Evolutionary conservation across 2,113 vertebrate genomes (phyloP).

Genomic region (Poecilia latipinna): DNA sequence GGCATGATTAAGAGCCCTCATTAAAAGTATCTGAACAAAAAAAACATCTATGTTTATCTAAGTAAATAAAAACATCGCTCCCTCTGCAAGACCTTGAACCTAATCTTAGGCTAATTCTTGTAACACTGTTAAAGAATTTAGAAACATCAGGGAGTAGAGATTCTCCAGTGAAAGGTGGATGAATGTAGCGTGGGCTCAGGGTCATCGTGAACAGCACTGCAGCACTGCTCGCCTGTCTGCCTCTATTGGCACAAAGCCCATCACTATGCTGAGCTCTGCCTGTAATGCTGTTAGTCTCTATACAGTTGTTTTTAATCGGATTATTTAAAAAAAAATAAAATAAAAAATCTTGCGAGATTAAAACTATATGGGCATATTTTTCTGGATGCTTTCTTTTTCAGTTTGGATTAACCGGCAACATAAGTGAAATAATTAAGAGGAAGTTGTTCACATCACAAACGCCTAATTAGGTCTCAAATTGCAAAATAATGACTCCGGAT

Average conservation of each 20-base stretch:
- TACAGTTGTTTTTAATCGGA: not conserved
- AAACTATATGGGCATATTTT: not conserved
- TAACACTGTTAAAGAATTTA: slow-evolving; percentile 31
- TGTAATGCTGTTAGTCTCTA: not conserved
- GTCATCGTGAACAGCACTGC: slow-evolving; percentile 48
- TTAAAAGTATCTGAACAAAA: not conserved
- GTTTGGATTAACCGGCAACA: not conserved
- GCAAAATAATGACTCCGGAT: not conserved
- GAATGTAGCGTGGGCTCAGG: slow-evolving; percentile 58
- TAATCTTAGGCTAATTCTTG: slow-evolving; percentile 35
- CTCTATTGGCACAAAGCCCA: slow-evolving; percentile 52
- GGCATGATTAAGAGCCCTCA: not conserved
- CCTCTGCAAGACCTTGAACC: not conserved
- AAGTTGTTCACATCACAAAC: too few species aligned
- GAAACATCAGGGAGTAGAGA: slow-evolving; percentile 40
- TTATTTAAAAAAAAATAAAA: not conserved
- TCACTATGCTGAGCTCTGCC: slow-evolving; percentile 30
- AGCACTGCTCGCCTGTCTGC: slow-evolving; percentile 49
- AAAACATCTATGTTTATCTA: not conserved
- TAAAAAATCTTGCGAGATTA: not conserved
- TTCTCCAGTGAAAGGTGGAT: slow-evolving; percentile 49
- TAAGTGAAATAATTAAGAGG: too few species aligned
- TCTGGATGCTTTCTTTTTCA: not conserved
- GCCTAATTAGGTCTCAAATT: not conserved
- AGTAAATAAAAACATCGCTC: not conserved